A percentile compares a stretch with the other conserved stretches of the same genome.
Conservation (phyloP, 2,888 invertebrate species). For the Amphimallon solstitiale region DNA sequence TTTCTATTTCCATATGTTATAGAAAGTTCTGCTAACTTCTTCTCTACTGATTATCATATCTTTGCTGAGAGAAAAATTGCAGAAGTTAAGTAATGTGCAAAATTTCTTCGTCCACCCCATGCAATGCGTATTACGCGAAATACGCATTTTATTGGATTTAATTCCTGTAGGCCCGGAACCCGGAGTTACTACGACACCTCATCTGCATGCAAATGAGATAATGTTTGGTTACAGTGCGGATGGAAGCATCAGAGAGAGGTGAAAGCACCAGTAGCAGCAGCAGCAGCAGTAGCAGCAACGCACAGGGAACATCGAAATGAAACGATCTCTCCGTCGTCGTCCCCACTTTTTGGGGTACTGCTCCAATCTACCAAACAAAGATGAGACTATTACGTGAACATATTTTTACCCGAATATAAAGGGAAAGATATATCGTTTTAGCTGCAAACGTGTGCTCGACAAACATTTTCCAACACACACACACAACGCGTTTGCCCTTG, state of each 20-base stretch:
- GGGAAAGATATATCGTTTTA: conserved; percentile 48
- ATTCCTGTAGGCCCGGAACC: conserved; percentile 55
- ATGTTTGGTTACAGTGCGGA: conserved; percentile 54
- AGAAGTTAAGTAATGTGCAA: conserved; percentile 6
- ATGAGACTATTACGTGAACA: conserved; percentile 48
- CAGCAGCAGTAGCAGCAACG: conserved; percentile 30
- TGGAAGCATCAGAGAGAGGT: conserved; percentile 15
- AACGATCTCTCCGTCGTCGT: conserved; percentile 13
- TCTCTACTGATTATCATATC: not conserved
- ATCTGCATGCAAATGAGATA: conserved; percentile 63
- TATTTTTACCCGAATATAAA: conserved; percentile 46
- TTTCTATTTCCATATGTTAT: no score
- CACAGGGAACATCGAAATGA: conserved; percentile 4
- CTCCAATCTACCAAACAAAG: conserved; percentile 51
- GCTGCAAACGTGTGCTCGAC: conserved; percentile 46
- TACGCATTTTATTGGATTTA: conserved; percentile 51
- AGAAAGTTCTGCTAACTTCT: no score
- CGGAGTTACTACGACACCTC: conserved; percentile 57
- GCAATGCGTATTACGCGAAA: conserved; percentile 23
- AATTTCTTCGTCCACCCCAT: no score
- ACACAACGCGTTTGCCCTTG: conserved; percentile 1
- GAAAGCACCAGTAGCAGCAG: not conserved
- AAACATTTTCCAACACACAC: conserved; percentile 45
- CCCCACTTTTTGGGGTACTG: conserved; percentile 7
- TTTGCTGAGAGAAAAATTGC: not conserved